Evolutionary conservation across 2,888 invertebrate genomes (phyloP), one percentile per base, ranked within the genome.

Genomic region (Labia minor): DNA sequence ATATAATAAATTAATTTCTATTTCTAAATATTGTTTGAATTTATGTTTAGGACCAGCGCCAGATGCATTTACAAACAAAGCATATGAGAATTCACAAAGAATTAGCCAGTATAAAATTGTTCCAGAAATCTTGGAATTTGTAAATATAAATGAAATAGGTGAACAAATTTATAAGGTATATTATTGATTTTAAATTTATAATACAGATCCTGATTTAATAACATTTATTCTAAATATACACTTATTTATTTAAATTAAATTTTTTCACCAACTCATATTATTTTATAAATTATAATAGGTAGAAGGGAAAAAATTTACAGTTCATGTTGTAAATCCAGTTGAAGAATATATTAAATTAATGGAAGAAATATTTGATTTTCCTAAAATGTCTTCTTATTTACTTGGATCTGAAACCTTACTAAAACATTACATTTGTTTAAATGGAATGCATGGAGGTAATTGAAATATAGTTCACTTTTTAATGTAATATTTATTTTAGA

Each of bases 291-390:
- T 26, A 16, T 65, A 64, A 16, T 75, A 88, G 84, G 83, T 90
- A 14, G 88, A 90, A 71, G 87, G 85, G 37, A 81, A 81, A 19
- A 79, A 82, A 64, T 95, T 95, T 76, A 82, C 82, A 0, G 90
- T 97, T 1, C 90, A 95, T 75, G 85, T 99, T 0, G 86, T 99
- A 66, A 96, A 99, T 78, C 85, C 94, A 0, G 95, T 97, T 0
- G 81, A 84, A 16, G 92, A 95, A 75, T 99, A 99, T 75, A 85
- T 92, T 0, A 80, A 82, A 0, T 85, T 91, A 70, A 97, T 99
- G 97, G 92, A 95, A 78, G 87, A 89, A 73, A 96, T 99, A 71
- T 99, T 99, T 79, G 95, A 99, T 81, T 99, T 99, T 78, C 77
- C 78, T 62, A 85, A 86, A 74, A 85, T 99, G 68, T 87, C 84